These are phyloP conservation scores for Emys orbicularis DNA, from an alignment of 2,797 vertebrate genomes.

Conservation along the genomic window DNA sequence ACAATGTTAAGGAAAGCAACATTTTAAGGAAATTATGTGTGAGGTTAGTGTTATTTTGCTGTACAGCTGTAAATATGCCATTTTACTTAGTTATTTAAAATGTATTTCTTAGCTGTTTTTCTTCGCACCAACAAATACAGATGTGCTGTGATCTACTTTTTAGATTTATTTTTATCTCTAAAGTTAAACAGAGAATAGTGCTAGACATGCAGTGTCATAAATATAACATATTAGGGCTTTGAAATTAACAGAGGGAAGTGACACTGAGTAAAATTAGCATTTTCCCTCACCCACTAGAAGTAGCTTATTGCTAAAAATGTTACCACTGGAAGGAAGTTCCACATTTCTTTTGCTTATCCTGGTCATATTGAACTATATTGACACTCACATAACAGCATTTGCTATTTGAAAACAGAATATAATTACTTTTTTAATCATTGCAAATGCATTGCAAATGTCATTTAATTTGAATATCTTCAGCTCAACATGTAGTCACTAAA, in stretches of 20 bases:
- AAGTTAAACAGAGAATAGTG: conserved; percentile 50
- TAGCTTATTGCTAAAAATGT: conserved; percentile 14
- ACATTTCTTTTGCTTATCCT: background rate
- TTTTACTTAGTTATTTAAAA: background rate
- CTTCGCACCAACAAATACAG: conserved; percentile 40
- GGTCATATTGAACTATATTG: background rate
- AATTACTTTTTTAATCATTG: background rate
- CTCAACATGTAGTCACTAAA: background rate
- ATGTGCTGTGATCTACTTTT: conserved; percentile 40
- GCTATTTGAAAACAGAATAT: background rate
- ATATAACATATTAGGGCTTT: conserved; percentile 46
- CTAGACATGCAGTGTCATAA: conserved; percentile 55
- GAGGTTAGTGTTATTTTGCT: conserved; percentile 13
- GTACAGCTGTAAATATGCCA: conserved; percentile 28
- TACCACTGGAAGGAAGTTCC: background rate
- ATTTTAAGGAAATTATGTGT: conserved; percentile 43
- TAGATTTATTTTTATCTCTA: conserved; percentile 44
- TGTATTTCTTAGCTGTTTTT: background rate
- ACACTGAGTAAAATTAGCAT: conserved; percentile 23
- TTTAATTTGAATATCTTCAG: background rate
- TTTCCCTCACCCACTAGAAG: background rate
- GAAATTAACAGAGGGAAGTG: conserved; percentile 50
- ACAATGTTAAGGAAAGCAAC: background rate
- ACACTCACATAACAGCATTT: background rate
- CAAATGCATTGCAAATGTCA: background rate